A percentile compares a stretch with the other conserved stretches of the same genome.
Conservation (phyloP, 2,113 vertebrate species). For the Solenodon paradoxus region DNA sequence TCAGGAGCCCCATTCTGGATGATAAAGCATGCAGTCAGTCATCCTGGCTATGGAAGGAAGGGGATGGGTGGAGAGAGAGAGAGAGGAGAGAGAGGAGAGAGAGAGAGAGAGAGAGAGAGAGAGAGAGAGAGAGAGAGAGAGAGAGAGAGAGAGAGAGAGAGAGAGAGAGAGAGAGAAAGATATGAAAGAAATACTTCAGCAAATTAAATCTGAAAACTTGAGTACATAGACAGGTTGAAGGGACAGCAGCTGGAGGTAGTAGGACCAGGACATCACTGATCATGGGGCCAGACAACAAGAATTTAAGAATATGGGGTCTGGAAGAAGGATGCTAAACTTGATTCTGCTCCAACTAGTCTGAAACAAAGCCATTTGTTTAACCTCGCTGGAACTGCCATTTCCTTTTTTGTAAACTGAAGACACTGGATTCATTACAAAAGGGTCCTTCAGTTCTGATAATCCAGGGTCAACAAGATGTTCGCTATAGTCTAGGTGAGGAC, state of each 20-base stretch:
- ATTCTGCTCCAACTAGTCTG: neutral
- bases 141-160: neutral
- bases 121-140: neutral
- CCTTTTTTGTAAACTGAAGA: neutral
- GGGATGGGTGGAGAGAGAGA: neutral
- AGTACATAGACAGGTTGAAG: neutral
- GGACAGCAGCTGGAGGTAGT: no score
- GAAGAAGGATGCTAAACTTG: neutral
- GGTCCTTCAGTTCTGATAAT: neutral
- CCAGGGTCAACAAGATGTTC: neutral
- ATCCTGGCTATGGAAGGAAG: neutral
- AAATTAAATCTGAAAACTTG: neutral
- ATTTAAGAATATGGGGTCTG: neutral
- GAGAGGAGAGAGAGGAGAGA: neutral
- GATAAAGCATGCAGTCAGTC: neutral
- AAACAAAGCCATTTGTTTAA: neutral
- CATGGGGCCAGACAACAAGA: neutral
- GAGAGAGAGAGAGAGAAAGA: neutral
- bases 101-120: neutral
- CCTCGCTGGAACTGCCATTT: neutral
- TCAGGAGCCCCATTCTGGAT: neutral
- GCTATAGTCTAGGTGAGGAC: neutral
- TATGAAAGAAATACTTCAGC: neutral
- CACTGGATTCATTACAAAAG: neutral
- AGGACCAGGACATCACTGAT: neutral